These are phyloP conservation scores for Eristalinus sepulchralis DNA, from an alignment of 2,888 invertebrate genomes.

Conservation along the genomic window DNA sequence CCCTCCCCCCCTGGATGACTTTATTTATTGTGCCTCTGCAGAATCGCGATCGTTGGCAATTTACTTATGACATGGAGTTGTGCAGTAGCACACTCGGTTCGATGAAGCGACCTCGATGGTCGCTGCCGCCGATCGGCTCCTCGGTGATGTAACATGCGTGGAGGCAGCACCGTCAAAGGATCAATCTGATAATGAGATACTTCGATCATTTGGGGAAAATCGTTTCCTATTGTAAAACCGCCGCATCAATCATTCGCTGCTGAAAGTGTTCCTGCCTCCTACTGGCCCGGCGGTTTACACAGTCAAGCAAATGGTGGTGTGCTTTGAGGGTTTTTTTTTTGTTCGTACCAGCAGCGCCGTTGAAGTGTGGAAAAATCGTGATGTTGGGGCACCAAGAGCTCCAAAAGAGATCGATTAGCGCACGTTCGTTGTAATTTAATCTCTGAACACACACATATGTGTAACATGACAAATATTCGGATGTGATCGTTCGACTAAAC, in stretches of 20 bases:
- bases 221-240: slow-evolving; percentile 24
- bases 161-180: background rate
- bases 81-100: slow-evolving; percentile 2
- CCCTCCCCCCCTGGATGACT: background rate
- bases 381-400: background rate
- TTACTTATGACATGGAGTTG: background rate
- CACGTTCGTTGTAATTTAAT: slow-evolving; percentile 22
- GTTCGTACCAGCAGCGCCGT: slow-evolving; percentile 1
- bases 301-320: background rate
- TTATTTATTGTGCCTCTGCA: background rate
- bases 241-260: slow-evolving; percentile 27
- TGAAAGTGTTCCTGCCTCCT: slow-evolving; percentile 4
- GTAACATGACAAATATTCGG: slow-evolving; percentile 6
- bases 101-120: background rate
- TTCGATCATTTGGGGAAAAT: background rate
- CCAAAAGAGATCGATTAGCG: slow-evolving; percentile 27
- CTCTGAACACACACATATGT: background rate
- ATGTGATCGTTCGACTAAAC: background rate
- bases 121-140: slow-evolving; percentile 9
- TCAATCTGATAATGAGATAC: background rate
- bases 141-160: slow-evolving; percentile 15
- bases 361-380: slow-evolving; percentile 48
- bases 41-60: background rate
- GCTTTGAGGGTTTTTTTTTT: slow-evolving; percentile 8
- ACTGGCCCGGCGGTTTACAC: background rate